Evolutionary conservation across 1,140 invertebrate species (phyloP), one percentile per base, ranked within the genome.

Genomic region (Hyphantria cunea): DNA sequence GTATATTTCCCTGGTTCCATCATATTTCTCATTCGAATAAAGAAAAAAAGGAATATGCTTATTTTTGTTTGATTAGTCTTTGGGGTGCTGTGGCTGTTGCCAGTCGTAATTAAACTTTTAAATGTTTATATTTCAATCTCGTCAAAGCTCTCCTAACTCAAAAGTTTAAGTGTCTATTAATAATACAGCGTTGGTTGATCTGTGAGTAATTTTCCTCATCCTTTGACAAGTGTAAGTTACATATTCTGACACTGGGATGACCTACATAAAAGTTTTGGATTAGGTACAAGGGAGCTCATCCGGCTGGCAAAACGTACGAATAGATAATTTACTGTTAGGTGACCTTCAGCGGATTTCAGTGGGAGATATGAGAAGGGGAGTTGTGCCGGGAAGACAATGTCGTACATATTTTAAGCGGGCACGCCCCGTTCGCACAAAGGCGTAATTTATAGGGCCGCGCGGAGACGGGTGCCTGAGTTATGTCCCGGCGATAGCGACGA

Each of bases 401-500:
- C 86, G 82, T 89, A 89, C 84, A 88, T 89, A 89, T 89, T 88
- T 89, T 84, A 88, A 81, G 72, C 77, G 76, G 82, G 80, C 78
- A 83, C 85, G 86, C 85, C 83, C 78, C 60, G 72, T 83, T 80
- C 80, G 81, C 82, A 89, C 84, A 89, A 88, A 86, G 84, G 78
- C 77, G 79, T 86, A 86, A 89, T 89, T 89, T 89, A 89, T 88
- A 82, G 82, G 84, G 81, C 77, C 85, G 79, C 82, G 84, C 78
- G 84, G 84, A 89, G 86, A 86, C 84, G 83, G 82, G 83, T 65
- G 84, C 64, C 80, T 88, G 85, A 89, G 82, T 90, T 86, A 90
- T 90, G 80, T 81, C 64, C 77, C 78, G 78, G 75, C 84, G 85
- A 90, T 90, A 87, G 85, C 84, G 83, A 86, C 83, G 86, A 87